Evolutionary conservation across 1,140 invertebrate genomes (phyloP), one percentile per base, ranked within the genome.

Genomic region (Lysiphlebus fabarum): DNA sequence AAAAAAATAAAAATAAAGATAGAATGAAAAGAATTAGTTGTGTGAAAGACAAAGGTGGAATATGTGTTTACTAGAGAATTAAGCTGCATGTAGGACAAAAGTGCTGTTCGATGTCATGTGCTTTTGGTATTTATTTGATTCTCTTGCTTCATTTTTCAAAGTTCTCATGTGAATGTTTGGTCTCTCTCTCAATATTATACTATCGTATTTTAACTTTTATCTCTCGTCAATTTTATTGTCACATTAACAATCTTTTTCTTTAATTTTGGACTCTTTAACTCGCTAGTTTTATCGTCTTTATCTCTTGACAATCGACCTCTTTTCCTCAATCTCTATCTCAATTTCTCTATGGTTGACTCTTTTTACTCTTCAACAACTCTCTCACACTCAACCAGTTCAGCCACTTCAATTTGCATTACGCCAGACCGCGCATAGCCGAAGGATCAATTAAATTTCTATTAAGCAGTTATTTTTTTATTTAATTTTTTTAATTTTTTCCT

Each of bases 371-470:
- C 33, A 38, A 43, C 42, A 33, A 26, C 26, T 41, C 9, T 17
- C 53, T 56, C 51, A 58, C 53, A 56, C 17, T 42, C 56, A 49
- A 53, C 63, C 63, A 64, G 53, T 61, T 60, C 56, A 58, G 63
- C 55, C 67, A 67, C 68, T 72, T 70, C 71, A 72, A 76, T 76
- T 76, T 74, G 71, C 70, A 73, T 76, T 73, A 71, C 68, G 67
- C 64, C 63, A 71, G 65, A 73, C 65, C 64, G 73, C 72, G 67
- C 66, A 72, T 71, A 76, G 70, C 69, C 71, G 66, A 72, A 76
- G 71, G 72, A 76, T 76, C 73, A 75, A 76, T 76, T 75, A 76
- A 75, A 76, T 76, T 76, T 75, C 74, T 75, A 76, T 76, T 73
- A 76, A 76, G 68, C 67, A 59, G 65, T 67, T 26, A 69, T 60